phyloP scores from a whole-genome alignment of 2,113 vertebrate genomes.

The Gracilinanus agilis region DNA sequence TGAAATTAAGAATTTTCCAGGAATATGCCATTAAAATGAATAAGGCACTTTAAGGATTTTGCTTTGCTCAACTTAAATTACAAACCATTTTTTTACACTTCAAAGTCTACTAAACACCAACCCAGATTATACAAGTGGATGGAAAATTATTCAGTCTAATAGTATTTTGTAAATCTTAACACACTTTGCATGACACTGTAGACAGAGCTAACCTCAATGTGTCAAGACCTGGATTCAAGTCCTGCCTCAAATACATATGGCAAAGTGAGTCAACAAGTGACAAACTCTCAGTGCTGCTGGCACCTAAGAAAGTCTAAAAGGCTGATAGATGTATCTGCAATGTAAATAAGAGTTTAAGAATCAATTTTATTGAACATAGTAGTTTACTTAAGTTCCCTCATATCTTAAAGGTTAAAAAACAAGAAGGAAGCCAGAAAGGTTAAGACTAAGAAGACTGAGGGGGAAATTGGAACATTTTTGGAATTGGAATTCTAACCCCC shows the following conservation, averaged over 20 bases:
- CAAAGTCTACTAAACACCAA: neutral
- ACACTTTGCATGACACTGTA: neutral
- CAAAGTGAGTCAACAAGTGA: neutral
- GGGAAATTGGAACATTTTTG: too few relatives aligned
- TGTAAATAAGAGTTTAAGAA: neutral
- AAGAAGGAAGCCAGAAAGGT: neutral
- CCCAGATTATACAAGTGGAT: neutral
- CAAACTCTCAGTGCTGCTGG: neutral
- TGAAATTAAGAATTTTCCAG: constrained; percentile 30
- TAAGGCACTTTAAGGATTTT: too few relatives aligned
- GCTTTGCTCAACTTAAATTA: neutral
- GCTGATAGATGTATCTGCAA: neutral
- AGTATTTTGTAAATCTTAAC: neutral
- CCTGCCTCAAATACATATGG: neutral
- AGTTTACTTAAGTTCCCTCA: neutral
- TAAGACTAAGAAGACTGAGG: neutral
- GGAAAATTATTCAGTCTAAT: neutral
- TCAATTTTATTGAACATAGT: neutral
- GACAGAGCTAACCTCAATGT: neutral
- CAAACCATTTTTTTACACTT: neutral
- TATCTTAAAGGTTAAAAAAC: neutral
- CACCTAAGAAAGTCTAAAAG: neutral
- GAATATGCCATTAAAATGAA: constrained; percentile 20
- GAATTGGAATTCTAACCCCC: neutral
- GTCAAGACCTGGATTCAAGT: neutral